Conservation (phyloP, 2,888 invertebrate genomes). For the Metallyticus violacea region DNA sequence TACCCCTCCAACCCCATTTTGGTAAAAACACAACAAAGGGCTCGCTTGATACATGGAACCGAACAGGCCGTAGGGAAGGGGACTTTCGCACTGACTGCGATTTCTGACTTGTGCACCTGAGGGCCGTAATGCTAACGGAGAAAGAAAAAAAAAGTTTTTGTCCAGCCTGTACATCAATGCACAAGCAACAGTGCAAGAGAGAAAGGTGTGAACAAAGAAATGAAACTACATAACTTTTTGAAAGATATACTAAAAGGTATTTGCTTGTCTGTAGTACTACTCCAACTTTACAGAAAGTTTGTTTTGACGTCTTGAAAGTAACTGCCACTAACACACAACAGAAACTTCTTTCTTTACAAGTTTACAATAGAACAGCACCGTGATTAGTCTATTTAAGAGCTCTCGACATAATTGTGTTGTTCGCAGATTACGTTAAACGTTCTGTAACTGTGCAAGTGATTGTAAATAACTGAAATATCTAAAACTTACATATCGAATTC, state of each 20-base stretch:
- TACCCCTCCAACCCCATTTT: background rate
- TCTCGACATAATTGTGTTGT: too few relatives aligned
- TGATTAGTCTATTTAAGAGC: too few relatives aligned
- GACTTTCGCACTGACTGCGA: background rate
- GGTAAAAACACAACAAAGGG: background rate
- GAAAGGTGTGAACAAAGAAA: background rate
- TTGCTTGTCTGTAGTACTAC: background rate
- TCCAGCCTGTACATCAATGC: background rate
- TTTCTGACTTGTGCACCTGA: background rate
- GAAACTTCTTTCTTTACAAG: too few relatives aligned
- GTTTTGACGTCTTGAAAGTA: background rate
- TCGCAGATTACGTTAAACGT: too few relatives aligned
- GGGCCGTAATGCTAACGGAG: background rate
- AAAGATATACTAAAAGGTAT: background rate
- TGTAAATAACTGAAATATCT: too few relatives aligned
- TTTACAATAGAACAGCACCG: too few relatives aligned
- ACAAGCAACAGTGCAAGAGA: background rate
- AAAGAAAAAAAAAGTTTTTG: background rate
- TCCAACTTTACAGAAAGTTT: background rate
- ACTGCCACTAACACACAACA: background rate
- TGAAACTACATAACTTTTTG: background rate
- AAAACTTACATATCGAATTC: too few relatives aligned
- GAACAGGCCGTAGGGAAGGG: background rate
- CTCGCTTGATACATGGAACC: background rate
- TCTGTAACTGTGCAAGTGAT: too few relatives aligned